Evolutionary conservation across 2,113 vertebrate species (phyloP).

Genomic region (Bostrychus sinensis): DNA sequence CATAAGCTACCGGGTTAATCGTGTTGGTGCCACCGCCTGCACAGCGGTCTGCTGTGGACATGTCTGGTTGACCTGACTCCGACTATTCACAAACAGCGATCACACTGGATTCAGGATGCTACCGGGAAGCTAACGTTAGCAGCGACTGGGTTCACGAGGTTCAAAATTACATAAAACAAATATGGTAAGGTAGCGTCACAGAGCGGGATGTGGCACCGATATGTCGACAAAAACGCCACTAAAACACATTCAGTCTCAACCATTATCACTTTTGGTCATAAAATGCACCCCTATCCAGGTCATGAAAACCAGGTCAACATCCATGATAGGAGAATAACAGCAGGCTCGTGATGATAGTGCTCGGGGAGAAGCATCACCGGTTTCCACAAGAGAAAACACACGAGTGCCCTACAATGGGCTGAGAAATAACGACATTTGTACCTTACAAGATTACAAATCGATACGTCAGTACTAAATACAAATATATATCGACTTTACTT

Average conservation of each 20-base stretch:
- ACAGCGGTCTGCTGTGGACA: background rate
- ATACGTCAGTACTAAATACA: background rate
- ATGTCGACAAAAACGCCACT: background rate
- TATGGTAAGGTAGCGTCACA: background rate
- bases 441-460: background rate
- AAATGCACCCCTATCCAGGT: conserved; percentile 19
- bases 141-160: background rate
- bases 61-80: background rate
- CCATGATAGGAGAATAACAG: conserved; percentile 2
- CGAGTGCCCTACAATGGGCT: conserved; percentile 1
- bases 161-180: background rate
- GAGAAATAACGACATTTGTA: background rate
- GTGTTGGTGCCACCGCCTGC: background rate
- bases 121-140: conserved; percentile 1
- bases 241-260: background rate
- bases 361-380: conserved; percentile 15
- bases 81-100: background rate
- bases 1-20: background rate
- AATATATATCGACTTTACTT: conserved; percentile 4
- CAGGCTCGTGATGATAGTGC: conserved; percentile 16
- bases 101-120: background rate
- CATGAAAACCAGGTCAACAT: conserved; percentile 49
- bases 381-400: background rate
- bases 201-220: background rate
- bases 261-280: conserved; percentile 2